Evolutionary conservation across 92 coral and sea anemone species (phyloP), one percentile per base, ranked within the genome.

Genomic region (Muricea muricata): DNA sequence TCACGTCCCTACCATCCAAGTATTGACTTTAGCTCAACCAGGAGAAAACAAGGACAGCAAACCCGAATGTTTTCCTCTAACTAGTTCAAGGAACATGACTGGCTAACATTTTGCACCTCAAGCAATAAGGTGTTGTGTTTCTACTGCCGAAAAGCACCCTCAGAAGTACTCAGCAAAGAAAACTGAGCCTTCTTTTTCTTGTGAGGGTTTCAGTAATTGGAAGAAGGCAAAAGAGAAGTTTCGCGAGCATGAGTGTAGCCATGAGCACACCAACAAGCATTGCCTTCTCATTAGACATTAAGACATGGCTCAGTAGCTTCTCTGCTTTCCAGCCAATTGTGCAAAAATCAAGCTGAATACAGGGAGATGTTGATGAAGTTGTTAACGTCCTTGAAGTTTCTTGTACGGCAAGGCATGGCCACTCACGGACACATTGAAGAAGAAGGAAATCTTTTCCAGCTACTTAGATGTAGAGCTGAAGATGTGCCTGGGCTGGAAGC

Each of bases 31-130:
- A 21, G 48, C 31, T 68, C 75, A 68, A 68, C 75, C 75, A 68
- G 50, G 34, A 68, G 23, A 26, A 68, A 48, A 31, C 75, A 68
- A 68, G 75, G 75, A 68, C 40, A 68, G 75, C 75, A 68, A 68
- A 68, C 47, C 31, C 40, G 75, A 26, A 9, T 47, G 18, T 68
- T 68, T 68, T 35, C 47, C 0, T 23, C 75, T 26, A 35, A 68
- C 46, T 68, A 47, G 75, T 68, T 32, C 48, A 26, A 68, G 75
- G 23, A 32, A 68, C 31, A 68, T 34, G 23, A 68, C 45, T 68
- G 75, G 75, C 14, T 68, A 68, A 32, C 42, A 26, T 68, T 67
- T 68, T 68, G 75, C 48, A 35, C n/a, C 47, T 24, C 68, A 60
- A 20, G 66, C 29, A 57, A 57, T 20, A 57, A 13, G 24, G 31